These are phyloP conservation scores for Oreortyx pictus DNA, from an alignment of 2,797 vertebrate genomes.

Conservation along the genomic window DNA sequence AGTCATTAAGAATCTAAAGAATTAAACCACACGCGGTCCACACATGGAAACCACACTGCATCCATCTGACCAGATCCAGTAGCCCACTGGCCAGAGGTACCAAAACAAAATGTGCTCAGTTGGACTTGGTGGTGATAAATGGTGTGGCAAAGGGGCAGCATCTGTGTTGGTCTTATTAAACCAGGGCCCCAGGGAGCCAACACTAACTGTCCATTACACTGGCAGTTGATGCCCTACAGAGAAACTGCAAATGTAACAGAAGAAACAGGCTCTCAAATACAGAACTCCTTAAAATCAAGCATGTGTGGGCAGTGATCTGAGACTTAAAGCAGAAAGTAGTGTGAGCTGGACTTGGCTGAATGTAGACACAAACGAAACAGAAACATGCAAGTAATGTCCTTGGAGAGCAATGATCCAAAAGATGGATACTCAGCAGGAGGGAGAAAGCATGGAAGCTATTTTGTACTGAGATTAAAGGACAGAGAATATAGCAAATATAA, in stretches of 20 bases:
- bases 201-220: constrained; percentile 37
- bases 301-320: neutral
- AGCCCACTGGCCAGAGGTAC: neutral
- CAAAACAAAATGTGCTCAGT: neutral
- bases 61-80: neutral
- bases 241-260: constrained; percentile 33
- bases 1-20: constrained; percentile 16
- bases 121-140: constrained; percentile 7
- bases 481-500: constrained; percentile 33
- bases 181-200: neutral
- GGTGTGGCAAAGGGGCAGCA: neutral
- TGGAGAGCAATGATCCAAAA: constrained; percentile 17
- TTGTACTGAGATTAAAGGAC: neutral
- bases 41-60: neutral
- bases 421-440: constrained; percentile 17
- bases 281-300: constrained; percentile 26
- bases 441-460: neutral
- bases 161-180: constrained; percentile 12
- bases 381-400: constrained; percentile 14
- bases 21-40: neutral
- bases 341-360: neutral
- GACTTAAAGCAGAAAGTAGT: constrained; percentile 6
- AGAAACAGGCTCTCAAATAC: neutral
- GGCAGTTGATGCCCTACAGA: neutral
- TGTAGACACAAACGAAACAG: neutral